Conservation (phyloP, 1,140 invertebrate genomes). For the Ceratitis capitata region DNA sequence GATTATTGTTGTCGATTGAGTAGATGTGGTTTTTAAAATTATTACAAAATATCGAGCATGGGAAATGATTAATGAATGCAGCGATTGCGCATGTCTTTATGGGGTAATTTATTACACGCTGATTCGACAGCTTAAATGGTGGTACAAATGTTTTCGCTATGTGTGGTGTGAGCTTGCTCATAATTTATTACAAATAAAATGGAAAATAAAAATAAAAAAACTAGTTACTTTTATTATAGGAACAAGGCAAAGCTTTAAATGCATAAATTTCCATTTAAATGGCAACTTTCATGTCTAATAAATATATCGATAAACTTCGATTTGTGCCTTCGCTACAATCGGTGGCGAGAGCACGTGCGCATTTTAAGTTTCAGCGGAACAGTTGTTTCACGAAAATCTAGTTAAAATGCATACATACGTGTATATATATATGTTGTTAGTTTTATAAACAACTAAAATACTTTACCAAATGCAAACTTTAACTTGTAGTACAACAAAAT, state of each 20-base stretch:
- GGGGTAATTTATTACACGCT: background rate
- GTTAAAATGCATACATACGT: background rate
- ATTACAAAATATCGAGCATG: background rate
- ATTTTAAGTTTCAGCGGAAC: background rate
- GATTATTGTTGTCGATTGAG: background rate
- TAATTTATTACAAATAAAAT: background rate
- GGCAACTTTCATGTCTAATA: background rate
- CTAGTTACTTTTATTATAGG: background rate
- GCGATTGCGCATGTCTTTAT: background rate
- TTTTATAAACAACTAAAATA: background rate
- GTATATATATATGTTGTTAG: no score
- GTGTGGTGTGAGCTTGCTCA: background rate
- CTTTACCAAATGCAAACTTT: background rate
- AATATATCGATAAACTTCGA: no score
- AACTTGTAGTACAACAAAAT: slow-evolving; percentile 12
- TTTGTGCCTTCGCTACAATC: no score
- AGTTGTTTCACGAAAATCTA: background rate
- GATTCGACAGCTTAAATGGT: background rate
- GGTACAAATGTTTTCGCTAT: background rate
- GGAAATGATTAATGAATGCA: slow-evolving; percentile 11
- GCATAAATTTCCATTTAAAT: background rate
- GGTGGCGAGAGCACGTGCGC: no score
- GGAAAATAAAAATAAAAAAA: background rate
- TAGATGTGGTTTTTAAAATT: background rate
- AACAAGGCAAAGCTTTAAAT: background rate